Evolutionary conservation across 2,113 vertebrate species (phyloP).

Genomic region (Paradoxurus hermaphroditus): DNA sequence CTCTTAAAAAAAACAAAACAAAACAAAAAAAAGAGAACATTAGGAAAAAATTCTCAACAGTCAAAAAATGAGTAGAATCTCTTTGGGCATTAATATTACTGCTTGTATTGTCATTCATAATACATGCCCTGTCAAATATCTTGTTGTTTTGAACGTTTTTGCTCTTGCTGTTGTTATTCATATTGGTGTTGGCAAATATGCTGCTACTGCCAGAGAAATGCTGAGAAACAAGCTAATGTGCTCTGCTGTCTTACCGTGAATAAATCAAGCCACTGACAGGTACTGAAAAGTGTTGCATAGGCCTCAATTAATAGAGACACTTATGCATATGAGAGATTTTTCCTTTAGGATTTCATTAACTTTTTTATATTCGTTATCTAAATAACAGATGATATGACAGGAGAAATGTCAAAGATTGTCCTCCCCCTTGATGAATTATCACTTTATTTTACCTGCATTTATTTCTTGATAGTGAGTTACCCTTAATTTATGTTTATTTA

Average conservation of each 20-base stretch:
- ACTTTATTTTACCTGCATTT: not conserved
- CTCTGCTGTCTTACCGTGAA: not conserved
- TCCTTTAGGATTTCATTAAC: not conserved
- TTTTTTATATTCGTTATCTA: not conserved
- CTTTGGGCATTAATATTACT: not conserved
- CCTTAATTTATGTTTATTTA: not conserved
- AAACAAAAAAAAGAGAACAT: not conserved
- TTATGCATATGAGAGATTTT: not conserved
- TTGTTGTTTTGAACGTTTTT: not conserved
- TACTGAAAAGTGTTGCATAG: not conserved
- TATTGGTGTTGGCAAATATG: not conserved
- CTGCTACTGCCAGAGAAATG: not conserved
- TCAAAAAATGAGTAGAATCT: not conserved
- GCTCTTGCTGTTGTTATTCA: not conserved
- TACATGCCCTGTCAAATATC: not conserved
- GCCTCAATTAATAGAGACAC: not conserved
- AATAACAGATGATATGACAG: not conserved
- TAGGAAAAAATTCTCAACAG: not conserved
- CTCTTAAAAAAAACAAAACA: too few relatives aligned
- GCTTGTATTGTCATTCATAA: not conserved
- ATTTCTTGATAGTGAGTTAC: not conserved
- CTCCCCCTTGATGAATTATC: not conserved
- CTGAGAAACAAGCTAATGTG: not conserved
- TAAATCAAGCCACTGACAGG: not conserved
- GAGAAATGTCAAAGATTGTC: not conserved